Evolutionary conservation across 1,140 invertebrate species (phyloP).

Genomic region (Charaxes varanes): DNA sequence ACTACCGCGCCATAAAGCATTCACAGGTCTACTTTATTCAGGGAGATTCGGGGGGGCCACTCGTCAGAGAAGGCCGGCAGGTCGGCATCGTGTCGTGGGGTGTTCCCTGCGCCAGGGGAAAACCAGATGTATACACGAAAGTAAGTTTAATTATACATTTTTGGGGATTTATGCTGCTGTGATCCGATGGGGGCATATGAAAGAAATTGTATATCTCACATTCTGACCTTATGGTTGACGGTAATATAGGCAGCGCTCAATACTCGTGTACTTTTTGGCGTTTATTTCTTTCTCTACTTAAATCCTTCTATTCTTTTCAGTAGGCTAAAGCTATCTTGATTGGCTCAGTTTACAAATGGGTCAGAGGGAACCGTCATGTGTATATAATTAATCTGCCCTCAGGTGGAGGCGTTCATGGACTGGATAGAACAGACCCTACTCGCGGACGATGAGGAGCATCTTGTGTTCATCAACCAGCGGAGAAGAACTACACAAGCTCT

Average conservation of each 20-base stretch:
- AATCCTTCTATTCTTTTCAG: no score
- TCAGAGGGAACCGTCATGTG: no score
- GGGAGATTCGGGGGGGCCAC: conserved; percentile 65
- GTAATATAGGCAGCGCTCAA: no score
- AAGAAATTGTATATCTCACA: no score
- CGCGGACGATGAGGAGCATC: conserved; percentile 52
- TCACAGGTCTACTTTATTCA: conserved; percentile 27
- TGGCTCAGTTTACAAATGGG: no score
- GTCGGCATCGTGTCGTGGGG: conserved; percentile 78
- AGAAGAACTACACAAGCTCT: no score
- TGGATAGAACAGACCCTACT: conserved; percentile 60
- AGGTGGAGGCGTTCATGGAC: conserved; percentile 60
- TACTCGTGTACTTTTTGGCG: no score
- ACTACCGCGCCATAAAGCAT: no score
- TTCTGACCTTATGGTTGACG: no score
- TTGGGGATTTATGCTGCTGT: background rate
- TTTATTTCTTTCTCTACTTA: no score
- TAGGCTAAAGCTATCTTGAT: no score
- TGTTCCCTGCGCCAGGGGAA: conserved; percentile 76
- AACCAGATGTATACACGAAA: conserved; percentile 80
- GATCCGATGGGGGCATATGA: background rate
- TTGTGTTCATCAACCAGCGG: conserved; percentile 31
- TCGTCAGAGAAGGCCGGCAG: conserved; percentile 54
- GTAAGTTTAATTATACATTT: conserved; percentile 40
- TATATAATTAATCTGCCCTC: conserved; percentile 11